phyloP scores from a whole-genome alignment of 2,888 invertebrate genomes.

The Ormyrus nitidulus region DNA sequence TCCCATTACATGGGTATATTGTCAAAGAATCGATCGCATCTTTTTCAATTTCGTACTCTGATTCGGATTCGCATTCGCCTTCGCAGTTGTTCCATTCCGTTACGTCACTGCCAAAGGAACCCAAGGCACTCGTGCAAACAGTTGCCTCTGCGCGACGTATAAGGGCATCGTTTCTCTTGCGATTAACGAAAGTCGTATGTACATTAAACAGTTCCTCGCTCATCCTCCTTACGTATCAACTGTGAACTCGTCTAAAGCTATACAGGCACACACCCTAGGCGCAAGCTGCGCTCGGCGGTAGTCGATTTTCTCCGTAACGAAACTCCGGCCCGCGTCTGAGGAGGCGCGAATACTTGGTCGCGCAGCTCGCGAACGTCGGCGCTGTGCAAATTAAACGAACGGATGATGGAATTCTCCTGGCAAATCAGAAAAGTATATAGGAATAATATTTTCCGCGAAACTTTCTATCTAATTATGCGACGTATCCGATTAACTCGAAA shows the following conservation, averaged over 20 bases:
- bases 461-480: not conserved
- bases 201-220: not conserved
- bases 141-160: not conserved
- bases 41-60: too few relatives aligned
- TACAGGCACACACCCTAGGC: too few relatives aligned
- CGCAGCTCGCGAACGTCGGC: too few relatives aligned
- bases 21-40: too few relatives aligned
- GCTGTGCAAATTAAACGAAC: not conserved
- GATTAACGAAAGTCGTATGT: not conserved
- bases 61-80: too few relatives aligned
- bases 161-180: not conserved
- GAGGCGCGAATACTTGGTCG: conserved; percentile 54
- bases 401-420: conserved; percentile 14
- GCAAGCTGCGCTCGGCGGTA: conserved; percentile 38
- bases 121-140: not conserved
- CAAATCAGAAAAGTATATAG: too few relatives aligned
- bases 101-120: too few relatives aligned
- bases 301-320: conserved; percentile 62
- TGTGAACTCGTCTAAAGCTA: too few relatives aligned
- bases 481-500: too few relatives aligned
- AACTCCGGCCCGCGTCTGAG: conserved; percentile 5
- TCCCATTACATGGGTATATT: too few relatives aligned
- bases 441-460: not conserved
- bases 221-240: not conserved
- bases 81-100: too few relatives aligned